A percentile compares a stretch with the other conserved stretches of the same genome.
Conservation (phyloP, 2,113 vertebrate species). For the Gobius niger region DNA sequence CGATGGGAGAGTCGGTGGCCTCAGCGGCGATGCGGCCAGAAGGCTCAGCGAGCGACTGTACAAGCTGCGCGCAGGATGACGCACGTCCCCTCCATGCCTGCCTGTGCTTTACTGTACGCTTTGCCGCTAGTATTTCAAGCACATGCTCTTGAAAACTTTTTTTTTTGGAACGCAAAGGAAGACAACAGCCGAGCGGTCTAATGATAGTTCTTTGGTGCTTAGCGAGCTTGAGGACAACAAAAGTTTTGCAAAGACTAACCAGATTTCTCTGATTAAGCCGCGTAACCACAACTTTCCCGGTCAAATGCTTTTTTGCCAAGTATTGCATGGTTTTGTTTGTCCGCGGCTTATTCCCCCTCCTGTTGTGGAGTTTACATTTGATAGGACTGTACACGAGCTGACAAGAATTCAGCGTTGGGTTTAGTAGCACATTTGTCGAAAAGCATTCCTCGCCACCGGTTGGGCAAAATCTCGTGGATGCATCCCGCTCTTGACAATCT, state of each 20-base stretch:
- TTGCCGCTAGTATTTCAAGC: not conserved
- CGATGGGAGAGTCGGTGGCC: slow-evolving; percentile 38
- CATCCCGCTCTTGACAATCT: slow-evolving; percentile 25
- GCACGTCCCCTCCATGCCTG: not conserved
- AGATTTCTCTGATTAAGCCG: slow-evolving; percentile 12
- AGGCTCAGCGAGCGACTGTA: slow-evolving; percentile 27
- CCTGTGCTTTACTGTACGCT: slow-evolving; percentile 2
- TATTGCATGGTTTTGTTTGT: slow-evolving; percentile 30
- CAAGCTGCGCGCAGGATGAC: slow-evolving; percentile 21
- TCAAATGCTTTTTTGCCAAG: slow-evolving; percentile 12
- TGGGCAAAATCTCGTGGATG: slow-evolving; percentile 20
- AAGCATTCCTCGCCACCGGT: slow-evolving; percentile 26
- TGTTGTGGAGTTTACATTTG: slow-evolving; percentile 43
- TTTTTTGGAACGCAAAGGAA: not conserved
- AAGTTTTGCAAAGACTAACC: slow-evolving; percentile 6
- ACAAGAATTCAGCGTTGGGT: slow-evolving; percentile 36
- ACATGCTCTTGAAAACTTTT: slow-evolving; percentile 1
- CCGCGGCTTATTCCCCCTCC: slow-evolving; percentile 33
- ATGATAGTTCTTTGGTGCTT: slow-evolving; percentile 5
- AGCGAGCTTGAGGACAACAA: not conserved
- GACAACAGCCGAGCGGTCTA: slow-evolving; percentile 6
- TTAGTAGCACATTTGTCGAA: slow-evolving; percentile 39
- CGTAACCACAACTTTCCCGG: slow-evolving; percentile 10
- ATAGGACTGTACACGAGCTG: slow-evolving; percentile 24
- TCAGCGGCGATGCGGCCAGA: slow-evolving; percentile 27